Conservation (phyloP, 64 coral and sea anemone genomes). For the Dendrophyllia cribrosa region DNA sequence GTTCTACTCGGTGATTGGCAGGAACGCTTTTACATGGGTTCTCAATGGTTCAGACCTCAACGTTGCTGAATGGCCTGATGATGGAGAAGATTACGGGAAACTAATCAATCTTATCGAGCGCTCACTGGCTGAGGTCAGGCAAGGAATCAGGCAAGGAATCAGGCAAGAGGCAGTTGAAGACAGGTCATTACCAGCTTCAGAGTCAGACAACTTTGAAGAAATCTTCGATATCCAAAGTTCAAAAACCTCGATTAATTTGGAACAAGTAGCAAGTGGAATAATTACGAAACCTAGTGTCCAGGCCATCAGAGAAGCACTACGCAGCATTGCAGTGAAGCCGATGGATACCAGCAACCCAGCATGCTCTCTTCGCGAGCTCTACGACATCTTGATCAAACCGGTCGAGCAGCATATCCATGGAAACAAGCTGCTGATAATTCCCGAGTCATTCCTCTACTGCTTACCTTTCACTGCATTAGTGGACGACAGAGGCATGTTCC, state of each 20-base stretch:
- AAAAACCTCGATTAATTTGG: neutral
- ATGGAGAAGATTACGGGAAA: neutral
- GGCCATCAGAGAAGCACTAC: neutral
- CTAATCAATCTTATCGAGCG: neutral
- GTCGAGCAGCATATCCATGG: neutral
- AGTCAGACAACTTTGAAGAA: neutral
- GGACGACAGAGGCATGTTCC: neutral
- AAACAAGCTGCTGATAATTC: slow-evolving; percentile 15
- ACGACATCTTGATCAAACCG: slow-evolving; percentile 18
- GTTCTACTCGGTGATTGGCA: neutral
- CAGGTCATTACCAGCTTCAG: neutral
- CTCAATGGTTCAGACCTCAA: neutral
- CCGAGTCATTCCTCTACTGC: neutral
- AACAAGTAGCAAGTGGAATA: neutral
- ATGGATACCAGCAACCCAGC: neutral
- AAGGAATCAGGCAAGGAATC: neutral
- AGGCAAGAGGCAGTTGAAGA: neutral
- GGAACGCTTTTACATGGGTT: slow-evolving; percentile 1
- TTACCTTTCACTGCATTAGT: slow-evolving; percentile 12
- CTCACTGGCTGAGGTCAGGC: neutral
- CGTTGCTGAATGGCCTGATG: neutral
- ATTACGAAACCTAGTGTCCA: neutral
- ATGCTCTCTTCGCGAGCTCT: neutral
- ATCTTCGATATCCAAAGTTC: neutral
- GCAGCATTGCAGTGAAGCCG: neutral